A percentile compares a stretch with the other conserved stretches of the same genome.
These are phyloP conservation scores for Cheirogaleus major DNA, from an alignment of 2,797 vertebrate genomes.

Conservation along the genomic window DNA sequence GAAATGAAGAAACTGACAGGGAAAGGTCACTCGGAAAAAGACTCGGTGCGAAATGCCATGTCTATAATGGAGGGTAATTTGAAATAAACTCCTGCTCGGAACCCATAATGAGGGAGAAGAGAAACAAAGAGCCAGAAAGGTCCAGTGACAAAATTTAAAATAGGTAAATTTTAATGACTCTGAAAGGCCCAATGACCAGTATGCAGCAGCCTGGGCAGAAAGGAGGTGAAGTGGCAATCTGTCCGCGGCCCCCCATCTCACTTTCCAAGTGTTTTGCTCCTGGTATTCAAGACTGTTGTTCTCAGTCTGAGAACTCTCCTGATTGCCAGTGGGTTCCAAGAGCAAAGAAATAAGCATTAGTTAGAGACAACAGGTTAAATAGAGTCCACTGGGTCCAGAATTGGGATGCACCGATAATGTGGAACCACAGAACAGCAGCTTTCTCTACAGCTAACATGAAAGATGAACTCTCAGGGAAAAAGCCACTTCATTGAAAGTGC, in stretches of 20 bases:
- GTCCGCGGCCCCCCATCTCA: background rate
- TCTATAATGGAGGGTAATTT: conserved; percentile 62
- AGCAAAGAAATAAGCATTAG: background rate
- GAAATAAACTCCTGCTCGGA: conserved; percentile 60
- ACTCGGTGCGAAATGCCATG: conserved; percentile 33
- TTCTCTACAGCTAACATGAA: conserved; percentile 51
- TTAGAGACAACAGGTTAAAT: conserved; percentile 39
- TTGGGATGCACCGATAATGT: conserved; percentile 19
- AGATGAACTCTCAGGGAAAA: conserved; percentile 21
- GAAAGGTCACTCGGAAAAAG: conserved; percentile 46
- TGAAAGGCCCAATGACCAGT: background rate
- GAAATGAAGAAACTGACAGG: conserved; percentile 37
- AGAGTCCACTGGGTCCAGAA: background rate
- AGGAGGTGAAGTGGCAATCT: background rate
- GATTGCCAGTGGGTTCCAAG: background rate
- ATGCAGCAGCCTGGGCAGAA: background rate
- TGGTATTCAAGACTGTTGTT: conserved; percentile 1
- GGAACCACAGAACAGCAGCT: conserved; percentile 20
- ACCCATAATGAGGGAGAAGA: conserved; percentile 47
- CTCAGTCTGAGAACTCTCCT: conserved; percentile 20
- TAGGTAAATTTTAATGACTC: conserved; percentile 55
- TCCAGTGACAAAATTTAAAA: conserved; percentile 52
- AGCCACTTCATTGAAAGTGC: conserved; percentile 37
- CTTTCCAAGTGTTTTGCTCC: background rate
- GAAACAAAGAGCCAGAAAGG: conserved; percentile 48